These are phyloP conservation scores for Leucophenga varia DNA, from an alignment of 1,140 invertebrate genomes.

Conservation along the genomic window DNA sequence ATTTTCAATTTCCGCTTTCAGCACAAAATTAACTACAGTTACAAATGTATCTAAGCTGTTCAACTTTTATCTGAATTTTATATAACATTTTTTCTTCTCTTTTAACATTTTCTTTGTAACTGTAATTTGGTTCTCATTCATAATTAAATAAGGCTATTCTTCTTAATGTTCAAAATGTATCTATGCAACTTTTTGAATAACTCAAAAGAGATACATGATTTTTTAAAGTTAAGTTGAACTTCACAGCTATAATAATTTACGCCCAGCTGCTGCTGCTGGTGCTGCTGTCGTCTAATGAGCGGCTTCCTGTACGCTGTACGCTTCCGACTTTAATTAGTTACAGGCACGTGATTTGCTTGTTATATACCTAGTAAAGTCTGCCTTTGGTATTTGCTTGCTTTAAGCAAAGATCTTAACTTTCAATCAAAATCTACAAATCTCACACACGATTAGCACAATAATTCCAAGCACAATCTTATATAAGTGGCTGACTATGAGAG, in stretches of 20 bases:
- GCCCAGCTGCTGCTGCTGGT: conserved; percentile 7
- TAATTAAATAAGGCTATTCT: conserved; percentile 44
- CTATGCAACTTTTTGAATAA: too few species aligned
- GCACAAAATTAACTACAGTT: too few species aligned
- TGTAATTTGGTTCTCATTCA: conserved; percentile 45
- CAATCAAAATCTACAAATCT: conserved; percentile 23
- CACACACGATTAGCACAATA: conserved; percentile 53
- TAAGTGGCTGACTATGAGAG: conserved; percentile 50
- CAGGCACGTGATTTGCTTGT: conserved; percentile 41
- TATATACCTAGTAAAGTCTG: conserved; percentile 53
- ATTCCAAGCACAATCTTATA: conserved; percentile 48
- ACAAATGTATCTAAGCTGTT: too few species aligned
- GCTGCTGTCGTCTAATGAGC: conserved; percentile 44
- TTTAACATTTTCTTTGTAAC: conserved; percentile 17
- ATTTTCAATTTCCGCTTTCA: too few species aligned
- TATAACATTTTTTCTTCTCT: too few species aligned
- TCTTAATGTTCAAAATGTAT: too few species aligned
- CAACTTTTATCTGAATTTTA: too few species aligned
- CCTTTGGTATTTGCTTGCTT: conserved; percentile 25
- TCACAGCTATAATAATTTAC: too few species aligned
- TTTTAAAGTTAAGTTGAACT: too few species aligned
- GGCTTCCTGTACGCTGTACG: conserved; percentile 49
- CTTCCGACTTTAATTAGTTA: conserved; percentile 50
- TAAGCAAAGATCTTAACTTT: too few species aligned
- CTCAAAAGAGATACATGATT: too few species aligned